These are phyloP conservation scores for Paracyclopina nana DNA, from an alignment of 1,140 invertebrate species.

Conservation along the genomic window DNA sequence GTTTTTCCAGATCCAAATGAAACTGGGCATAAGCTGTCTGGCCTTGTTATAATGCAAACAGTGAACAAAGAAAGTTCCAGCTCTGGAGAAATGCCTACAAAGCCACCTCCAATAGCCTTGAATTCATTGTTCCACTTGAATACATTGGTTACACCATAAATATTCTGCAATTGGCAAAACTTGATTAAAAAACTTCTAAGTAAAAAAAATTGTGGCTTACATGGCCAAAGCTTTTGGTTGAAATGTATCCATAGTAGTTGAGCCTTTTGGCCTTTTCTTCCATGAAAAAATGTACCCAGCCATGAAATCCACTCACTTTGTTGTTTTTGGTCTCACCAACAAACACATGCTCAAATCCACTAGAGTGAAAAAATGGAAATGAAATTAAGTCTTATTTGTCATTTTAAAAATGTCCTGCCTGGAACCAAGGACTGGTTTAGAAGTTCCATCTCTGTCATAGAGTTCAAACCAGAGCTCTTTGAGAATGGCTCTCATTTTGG, in stretches of 20 bases:
- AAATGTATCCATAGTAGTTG: constrained; percentile 52
- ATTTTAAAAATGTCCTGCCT: background rate
- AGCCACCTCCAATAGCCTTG: constrained; percentile 57
- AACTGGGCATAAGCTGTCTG: too few relatives aligned
- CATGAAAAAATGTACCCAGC: constrained; percentile 62
- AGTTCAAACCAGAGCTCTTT: constrained; percentile 39
- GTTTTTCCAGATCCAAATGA: constrained; percentile 38
- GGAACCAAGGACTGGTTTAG: constrained; percentile 23
- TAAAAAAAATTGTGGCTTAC: constrained; percentile 15
- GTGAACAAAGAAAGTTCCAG: constrained; percentile 77
- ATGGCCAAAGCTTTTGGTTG: background rate
- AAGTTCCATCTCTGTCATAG: constrained; percentile 50
- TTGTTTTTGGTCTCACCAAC: constrained; percentile 54
- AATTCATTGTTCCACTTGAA: constrained; percentile 47
- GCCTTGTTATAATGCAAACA: constrained; percentile 51
- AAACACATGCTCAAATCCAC: constrained; percentile 70
- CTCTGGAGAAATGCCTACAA: constrained; percentile 78
- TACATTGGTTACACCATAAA: constrained; percentile 39
- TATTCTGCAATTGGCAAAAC: constrained; percentile 12
- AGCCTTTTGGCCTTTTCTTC: constrained; percentile 42
- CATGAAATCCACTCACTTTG: constrained; percentile 59
- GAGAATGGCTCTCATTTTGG: constrained; percentile 44
- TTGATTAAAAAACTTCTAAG: background rate
- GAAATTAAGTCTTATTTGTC: background rate
- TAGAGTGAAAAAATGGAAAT: constrained; percentile 37